Percentiles rank a stretch among this genome's conserved stretches.
These are phyloP conservation scores for Lutraria lutraria DNA, from an alignment of 2,888 invertebrate species.

Conservation along the genomic window DNA sequence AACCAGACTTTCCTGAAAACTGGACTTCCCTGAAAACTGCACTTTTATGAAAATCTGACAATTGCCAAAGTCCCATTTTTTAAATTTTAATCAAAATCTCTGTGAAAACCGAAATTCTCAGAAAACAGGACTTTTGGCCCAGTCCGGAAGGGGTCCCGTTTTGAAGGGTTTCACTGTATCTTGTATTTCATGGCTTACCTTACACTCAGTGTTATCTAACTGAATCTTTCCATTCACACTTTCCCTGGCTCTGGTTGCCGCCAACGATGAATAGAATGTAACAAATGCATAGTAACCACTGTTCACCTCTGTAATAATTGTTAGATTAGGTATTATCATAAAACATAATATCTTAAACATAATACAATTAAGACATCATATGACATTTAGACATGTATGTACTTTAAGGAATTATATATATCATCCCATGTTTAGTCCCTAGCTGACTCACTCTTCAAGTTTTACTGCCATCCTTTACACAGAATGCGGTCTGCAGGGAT, in stretches of 20 bases:
- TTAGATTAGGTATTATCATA: too few relatives aligned
- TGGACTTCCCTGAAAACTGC: too few relatives aligned
- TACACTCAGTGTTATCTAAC: constrained; percentile 72
- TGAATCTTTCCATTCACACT: constrained; percentile 68
- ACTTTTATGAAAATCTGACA: too few relatives aligned
- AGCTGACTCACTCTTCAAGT: background rate
- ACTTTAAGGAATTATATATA: background rate
- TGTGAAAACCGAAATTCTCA: too few relatives aligned
- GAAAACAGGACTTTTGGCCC: too few relatives aligned
- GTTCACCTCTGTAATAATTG: constrained; percentile 1
- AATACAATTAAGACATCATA: background rate
- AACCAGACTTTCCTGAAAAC: too few relatives aligned
- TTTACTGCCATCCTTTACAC: background rate
- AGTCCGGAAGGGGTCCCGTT: too few relatives aligned
- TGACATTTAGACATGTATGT: background rate
- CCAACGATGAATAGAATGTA: constrained; percentile 75
- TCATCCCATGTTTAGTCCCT: background rate
- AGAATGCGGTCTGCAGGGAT: too few relatives aligned
- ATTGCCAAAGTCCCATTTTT: too few relatives aligned
- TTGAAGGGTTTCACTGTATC: too few relatives aligned
- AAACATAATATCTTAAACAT: background rate
- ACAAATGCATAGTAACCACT: constrained; percentile 78
- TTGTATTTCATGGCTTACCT: constrained; percentile 64
- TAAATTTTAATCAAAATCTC: too few relatives aligned
- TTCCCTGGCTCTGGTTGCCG: constrained; percentile 71